Base-by-base conservation (phyloP, 1,140 invertebrate genomes). In the Mylabris phalerata region DNA sequence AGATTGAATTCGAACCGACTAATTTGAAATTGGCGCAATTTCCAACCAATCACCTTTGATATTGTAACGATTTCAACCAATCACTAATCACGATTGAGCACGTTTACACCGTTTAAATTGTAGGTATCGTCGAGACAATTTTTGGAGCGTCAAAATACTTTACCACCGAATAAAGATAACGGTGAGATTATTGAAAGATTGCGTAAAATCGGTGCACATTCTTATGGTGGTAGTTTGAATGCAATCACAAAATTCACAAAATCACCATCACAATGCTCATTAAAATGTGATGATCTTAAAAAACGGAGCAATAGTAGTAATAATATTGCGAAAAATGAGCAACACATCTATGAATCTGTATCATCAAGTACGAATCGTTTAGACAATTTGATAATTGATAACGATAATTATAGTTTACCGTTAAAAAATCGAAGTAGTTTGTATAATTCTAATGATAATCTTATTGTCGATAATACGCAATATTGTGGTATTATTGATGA, bases 141-240 rank as follows among this genome's bases (percentile, higher is more conserved):
- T 7, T 40, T 64, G 10, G 27, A 27, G 46, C 58, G 63, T 4
- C 62, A 65, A 48, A 61, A 65, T 32, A 63, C 65, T 7, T 9
- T 67, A 39, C 64, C 64, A 9, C 9, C 60, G 42, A 11, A 48
- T 19, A 11, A 27, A 50, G 19, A 38, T 38, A 50, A 32, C 26
- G 24, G 39, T 4, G 39, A 57, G 42, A 63, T 70, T 27, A 66
- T 70, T 7, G 56, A 67, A 9, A 63, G 64, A 41, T 48, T 70
- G 24, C 64, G 66, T 42, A 65, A 63, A 57, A 43, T 67, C 1
- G 67, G 68, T n/a, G 66, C 64, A 7, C 62, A 66, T 32, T 51
- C 57, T 4, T 64, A 67, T 51, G 52, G 61, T 48, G 56, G 61
- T n/a, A 59, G 57, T 44, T 25, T 61, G 7, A 45, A 52, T 19